Percentiles rank a stretch among this genome's conserved stretches.
phyloP scores from a whole-genome alignment of 2,888 invertebrate genomes.

The Argyra leucocephala region DNA sequence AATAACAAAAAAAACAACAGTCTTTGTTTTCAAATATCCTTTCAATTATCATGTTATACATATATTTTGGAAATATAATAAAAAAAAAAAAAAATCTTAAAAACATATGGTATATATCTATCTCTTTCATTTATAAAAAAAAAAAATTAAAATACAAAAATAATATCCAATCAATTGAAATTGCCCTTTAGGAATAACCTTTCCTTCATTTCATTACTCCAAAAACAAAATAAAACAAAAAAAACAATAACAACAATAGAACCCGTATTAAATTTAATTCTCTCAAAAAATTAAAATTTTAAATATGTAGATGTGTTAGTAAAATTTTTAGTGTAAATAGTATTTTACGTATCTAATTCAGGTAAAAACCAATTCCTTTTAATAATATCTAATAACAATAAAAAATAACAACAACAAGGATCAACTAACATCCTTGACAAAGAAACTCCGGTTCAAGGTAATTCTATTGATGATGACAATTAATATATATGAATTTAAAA shows the following conservation, averaged over 20 bases:
- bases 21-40: background rate
- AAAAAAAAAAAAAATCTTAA: background rate
- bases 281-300: background rate
- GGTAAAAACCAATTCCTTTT: background rate
- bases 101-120: background rate
- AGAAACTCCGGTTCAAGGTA: conserved; percentile 1
- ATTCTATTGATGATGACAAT: background rate
- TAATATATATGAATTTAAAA: no score
- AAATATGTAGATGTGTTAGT: background rate
- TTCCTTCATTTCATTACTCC: background rate
- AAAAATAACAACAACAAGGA: background rate
- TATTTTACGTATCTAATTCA: background rate
- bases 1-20: background rate
- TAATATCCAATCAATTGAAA: background rate
- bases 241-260: no score
- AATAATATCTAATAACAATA: background rate
- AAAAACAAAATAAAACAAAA: no score
- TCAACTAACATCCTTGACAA: background rate
- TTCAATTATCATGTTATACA: background rate
- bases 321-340: background rate
- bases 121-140: background rate
- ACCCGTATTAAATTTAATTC: background rate
- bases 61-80: no score
- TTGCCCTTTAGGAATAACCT: background rate
- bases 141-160: background rate